phyloP scores from a whole-genome alignment of 2,888 invertebrate species.

The Trachelus troglodyta region DNA sequence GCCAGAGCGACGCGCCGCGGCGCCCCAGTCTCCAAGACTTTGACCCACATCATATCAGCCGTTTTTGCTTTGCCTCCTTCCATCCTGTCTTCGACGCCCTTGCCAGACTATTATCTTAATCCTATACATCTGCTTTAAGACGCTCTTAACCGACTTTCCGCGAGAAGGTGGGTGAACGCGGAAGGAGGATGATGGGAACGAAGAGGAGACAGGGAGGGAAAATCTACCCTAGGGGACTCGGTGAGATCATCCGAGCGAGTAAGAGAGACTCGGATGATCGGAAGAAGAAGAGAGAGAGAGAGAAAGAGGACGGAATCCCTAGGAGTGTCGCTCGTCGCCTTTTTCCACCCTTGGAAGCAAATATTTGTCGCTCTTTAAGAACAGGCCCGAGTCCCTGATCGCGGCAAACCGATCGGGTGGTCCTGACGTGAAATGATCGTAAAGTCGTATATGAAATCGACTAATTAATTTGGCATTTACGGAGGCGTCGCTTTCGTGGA shows the following conservation, averaged over 20 bases:
- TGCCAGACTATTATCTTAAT: constrained; percentile 64
- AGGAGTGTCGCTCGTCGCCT: neutral
- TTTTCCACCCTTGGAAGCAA: neutral
- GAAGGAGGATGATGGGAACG: neutral
- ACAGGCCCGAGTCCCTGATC: neutral
- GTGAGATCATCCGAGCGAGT: neutral
- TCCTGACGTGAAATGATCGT: constrained; percentile 27
- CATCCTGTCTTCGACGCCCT: constrained; percentile 50
- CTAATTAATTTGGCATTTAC: constrained; percentile 58
- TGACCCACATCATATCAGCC: constrained; percentile 64
- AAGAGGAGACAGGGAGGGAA: neutral
- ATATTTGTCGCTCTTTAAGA: constrained; percentile 6
- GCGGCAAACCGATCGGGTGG: neutral
- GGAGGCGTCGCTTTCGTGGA: constrained; percentile 25
- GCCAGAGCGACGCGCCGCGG: constrained; percentile 53
- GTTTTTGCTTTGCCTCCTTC: constrained; percentile 58
- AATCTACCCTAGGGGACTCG: neutral
- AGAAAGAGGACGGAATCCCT: neutral
- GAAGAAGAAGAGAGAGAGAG: neutral
- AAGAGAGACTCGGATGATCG: neutral
- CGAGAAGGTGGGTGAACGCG: neutral
- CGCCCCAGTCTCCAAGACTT: constrained; percentile 63
- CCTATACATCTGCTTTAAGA: constrained; percentile 64
- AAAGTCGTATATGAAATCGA: constrained; percentile 37
- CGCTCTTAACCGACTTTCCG: constrained; percentile 24